Evolutionary conservation across 2,797 vertebrate genomes (phyloP), one percentile per base, ranked within the genome.

Genomic region (Taeniopygia guttata): DNA sequence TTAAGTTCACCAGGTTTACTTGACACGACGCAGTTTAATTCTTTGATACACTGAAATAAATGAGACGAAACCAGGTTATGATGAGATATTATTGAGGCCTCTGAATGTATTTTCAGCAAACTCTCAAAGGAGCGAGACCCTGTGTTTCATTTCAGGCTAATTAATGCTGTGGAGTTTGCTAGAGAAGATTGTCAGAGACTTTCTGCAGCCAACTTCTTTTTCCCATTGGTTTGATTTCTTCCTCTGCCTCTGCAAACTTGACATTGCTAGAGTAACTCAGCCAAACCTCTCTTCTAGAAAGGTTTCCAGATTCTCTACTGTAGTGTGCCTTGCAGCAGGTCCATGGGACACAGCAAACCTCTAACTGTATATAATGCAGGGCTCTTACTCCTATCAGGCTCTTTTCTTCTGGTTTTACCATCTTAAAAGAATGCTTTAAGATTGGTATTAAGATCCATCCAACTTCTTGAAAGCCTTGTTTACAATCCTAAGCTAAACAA

Each of bases 261-360:
- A 69, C 83, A 74, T 91, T 84, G 83, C 66, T 93, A 42, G 66
- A 90, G 86, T 93, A 94, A 96, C 77, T 96, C 93, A 88, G 62
- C 55, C 90, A 88, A 96, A 87, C 55, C 87, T 46, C 91, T 94
- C 49, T 74, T 93, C 27, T 38, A 45, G 78, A 59, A 34, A 88
- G 95, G 93, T 93, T 96, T 78, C 89, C 78, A 81, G 89, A 73
- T 74, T 55, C 42, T 95, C 56, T 3, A 4, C 81, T 72, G 62
- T 38, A 42, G 42, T 51, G 76, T 55, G 69, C 86, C 89, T 93
- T 84, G 63, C 73, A 95, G 86, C 85, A 95, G 58, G 90, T 83
- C 93, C 84, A n/a, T 29, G 81, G 89, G 78, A 94, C 36, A 13
- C 18, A 62, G 56, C 34, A 95, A 94, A 89, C 16, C 84, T 67